Conservation (phyloP, 1,140 invertebrate species). For the Orius insidiosus region DNA sequence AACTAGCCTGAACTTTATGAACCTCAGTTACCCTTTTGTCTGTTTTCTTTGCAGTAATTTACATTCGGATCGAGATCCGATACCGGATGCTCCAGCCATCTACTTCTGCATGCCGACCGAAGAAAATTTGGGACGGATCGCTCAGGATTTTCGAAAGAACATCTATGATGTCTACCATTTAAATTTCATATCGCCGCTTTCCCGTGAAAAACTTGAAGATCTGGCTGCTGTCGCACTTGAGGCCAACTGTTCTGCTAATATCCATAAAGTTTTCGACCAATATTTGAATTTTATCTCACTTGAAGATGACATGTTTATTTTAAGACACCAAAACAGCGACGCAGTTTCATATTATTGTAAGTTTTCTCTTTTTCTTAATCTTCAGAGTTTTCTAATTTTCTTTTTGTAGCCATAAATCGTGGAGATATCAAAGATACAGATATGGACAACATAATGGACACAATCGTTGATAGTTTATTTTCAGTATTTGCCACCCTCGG, state of each 20-base stretch:
- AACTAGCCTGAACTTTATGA: too few relatives aligned
- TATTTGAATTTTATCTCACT: constrained; percentile 97
- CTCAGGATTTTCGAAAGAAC: constrained; percentile 78
- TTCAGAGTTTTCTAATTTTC: not conserved
- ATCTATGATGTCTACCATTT: constrained; percentile 92
- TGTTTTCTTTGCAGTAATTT: constrained; percentile 37
- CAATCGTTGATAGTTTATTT: constrained; percentile 90
- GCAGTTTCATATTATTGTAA: constrained; percentile 81
- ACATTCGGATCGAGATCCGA: constrained; percentile 84
- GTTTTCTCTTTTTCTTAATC: constrained; percentile 19
- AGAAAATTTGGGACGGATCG: constrained; percentile 89
- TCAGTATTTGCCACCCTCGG: constrained; percentile 92
- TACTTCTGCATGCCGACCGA: constrained; percentile 97
- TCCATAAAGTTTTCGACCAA: constrained; percentile 93
- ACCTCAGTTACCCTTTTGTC: too few relatives aligned
- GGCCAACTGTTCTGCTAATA: constrained; percentile 68
- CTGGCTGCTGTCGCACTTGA: constrained; percentile 81
- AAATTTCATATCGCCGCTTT: constrained; percentile 95
- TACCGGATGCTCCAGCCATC: constrained; percentile 95
- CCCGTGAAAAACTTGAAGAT: constrained; percentile 87
- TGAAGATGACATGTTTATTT: constrained; percentile 93
- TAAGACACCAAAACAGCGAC: constrained; percentile 83
- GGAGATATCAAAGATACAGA: constrained; percentile 90
- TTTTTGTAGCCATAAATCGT: constrained; percentile 67
- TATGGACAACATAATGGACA: constrained; percentile 89